A percentile compares a stretch with the other conserved stretches of the same genome.
Conservation (phyloP, 2,797 vertebrate genomes). For the Falco concolor region DNA sequence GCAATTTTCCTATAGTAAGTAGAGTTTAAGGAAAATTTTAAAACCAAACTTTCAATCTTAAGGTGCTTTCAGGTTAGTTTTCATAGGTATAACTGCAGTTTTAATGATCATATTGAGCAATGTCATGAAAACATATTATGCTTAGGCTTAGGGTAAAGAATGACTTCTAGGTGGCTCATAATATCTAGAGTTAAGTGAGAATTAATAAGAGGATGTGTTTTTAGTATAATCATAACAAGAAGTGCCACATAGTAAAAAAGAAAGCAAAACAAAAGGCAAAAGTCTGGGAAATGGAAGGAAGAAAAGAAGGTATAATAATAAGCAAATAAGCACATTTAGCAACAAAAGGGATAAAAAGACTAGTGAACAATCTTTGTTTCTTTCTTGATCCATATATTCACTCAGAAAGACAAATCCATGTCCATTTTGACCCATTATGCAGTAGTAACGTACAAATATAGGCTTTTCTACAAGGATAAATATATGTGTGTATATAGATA, state of each 20-base stretch:
- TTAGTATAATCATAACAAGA: not conserved
- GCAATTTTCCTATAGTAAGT: not conserved
- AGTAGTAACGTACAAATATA: not conserved
- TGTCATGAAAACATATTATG: not conserved
- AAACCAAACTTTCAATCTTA: not conserved
- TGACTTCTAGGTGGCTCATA: not conserved
- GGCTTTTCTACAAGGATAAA: not conserved
- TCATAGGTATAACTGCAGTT: not conserved
- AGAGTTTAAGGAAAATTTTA: not conserved
- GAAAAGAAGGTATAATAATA: not conserved
- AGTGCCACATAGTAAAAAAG: not conserved
- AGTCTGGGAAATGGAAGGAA: not conserved
- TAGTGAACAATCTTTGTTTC: not conserved
- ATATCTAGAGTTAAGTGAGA: not conserved
- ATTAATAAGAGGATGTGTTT: not conserved
- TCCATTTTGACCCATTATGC: not conserved
- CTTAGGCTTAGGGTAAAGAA: not conserved
- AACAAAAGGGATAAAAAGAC: not conserved
- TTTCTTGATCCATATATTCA: not conserved
- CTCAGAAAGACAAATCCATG: not conserved
- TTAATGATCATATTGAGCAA: not conserved
- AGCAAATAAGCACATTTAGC: not conserved
- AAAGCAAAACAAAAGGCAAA: not conserved
- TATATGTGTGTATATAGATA: too few species aligned
- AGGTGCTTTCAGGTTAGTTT: not conserved